Conservation (phyloP, 2,797 vertebrate species). For the Coilia nasus region DNA sequence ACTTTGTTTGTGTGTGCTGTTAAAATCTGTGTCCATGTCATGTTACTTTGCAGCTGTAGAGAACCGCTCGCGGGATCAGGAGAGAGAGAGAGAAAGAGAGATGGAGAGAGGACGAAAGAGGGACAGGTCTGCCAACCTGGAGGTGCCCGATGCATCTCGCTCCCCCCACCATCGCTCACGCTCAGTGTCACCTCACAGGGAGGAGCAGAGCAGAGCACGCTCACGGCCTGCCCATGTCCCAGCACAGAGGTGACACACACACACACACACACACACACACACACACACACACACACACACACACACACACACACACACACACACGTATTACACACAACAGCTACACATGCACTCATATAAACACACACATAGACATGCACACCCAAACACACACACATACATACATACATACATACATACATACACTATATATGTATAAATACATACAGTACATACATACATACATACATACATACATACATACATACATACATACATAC, state of each 20-base stretch:
- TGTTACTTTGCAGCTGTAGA: constrained; percentile 74
- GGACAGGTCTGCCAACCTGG: constrained; percentile 83
- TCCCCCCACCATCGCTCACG: constrained; percentile 91
- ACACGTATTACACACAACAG: not conserved
- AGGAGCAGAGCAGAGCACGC: constrained; percentile 89
- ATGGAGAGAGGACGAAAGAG: constrained; percentile 66
- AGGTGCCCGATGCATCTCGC: constrained; percentile 93
- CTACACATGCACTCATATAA: not conserved
- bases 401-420: not conserved
- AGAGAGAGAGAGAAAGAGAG: constrained; percentile 65
- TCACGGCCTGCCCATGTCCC: constrained; percentile 92
- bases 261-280: not conserved
- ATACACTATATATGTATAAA: not conserved
- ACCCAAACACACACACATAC: not conserved
- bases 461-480: too few relatives aligned
- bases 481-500: not conserved
- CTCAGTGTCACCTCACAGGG: constrained; percentile 94
- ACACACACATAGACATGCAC: too few relatives aligned
- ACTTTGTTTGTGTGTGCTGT: constrained; percentile 29
- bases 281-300: not conserved
- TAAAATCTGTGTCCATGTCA: constrained; percentile 14
- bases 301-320: constrained; percentile 11
- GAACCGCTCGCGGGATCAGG: constrained; percentile 80
- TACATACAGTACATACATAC: not conserved
- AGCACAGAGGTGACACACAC: constrained; percentile 87